phyloP scores from a whole-genome alignment of 2,113 vertebrate species.

The Arvicanthis niloticus region DNA sequence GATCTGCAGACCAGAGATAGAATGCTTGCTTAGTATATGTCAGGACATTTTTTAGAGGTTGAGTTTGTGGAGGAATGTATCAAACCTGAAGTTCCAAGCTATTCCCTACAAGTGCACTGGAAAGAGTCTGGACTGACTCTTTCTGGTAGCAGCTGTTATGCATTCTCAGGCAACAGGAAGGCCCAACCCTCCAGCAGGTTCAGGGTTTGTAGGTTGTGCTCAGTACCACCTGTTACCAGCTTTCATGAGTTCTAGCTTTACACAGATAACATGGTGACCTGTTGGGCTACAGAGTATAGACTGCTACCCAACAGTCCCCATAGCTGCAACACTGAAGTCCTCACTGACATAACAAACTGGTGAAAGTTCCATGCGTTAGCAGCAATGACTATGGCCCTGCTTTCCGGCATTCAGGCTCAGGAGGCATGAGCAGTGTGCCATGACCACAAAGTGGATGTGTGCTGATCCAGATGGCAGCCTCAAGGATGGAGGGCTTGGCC shows the following conservation, averaged over 20 bases:
- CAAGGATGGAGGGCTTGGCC: conserved; percentile 88
- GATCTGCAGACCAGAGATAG: neutral
- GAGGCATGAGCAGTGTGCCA: conserved; percentile 89
- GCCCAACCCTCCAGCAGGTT: conserved; percentile 85
- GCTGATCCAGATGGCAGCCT: conserved; percentile 92
- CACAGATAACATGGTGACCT: conserved; percentile 87
- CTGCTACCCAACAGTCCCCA: conserved; percentile 90
- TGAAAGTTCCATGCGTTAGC: conserved; percentile 88
- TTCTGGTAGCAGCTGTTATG: neutral
- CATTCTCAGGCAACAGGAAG: conserved; percentile 82
- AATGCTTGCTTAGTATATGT: neutral
- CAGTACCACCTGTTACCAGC: conserved; percentile 60
- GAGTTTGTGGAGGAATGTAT: neutral
- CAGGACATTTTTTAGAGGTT: neutral
- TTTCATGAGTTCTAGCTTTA: conserved; percentile 92
- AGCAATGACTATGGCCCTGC: conserved; percentile 89
- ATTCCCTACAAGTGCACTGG: neutral
- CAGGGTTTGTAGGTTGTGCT: conserved; percentile 86
- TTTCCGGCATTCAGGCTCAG: conserved; percentile 94
- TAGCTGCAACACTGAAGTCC: conserved; percentile 90
- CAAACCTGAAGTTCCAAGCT: neutral
- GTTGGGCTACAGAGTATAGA: conserved; percentile 85
- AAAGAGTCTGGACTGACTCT: neutral
- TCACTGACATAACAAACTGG: conserved; percentile 91
- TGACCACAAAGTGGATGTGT: conserved; percentile 89